Base-by-base conservation (phyloP, 1,140 invertebrate genomes). In the Polypedilum vanderplanki region DNA sequence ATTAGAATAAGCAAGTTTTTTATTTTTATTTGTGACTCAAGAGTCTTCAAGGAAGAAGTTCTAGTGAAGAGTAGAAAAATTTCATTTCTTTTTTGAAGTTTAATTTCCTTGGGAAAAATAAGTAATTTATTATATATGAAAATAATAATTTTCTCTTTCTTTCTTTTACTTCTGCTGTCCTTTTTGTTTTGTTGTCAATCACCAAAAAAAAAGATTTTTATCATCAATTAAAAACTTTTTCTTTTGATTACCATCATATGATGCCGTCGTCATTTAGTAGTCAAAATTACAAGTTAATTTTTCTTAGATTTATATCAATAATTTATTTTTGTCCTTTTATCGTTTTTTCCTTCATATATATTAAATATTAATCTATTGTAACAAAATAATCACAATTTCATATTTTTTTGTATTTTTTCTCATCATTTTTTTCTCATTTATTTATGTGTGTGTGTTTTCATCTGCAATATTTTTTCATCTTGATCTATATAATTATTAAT, bases 331-430 rank as follows among this genome's bases (percentile, higher is more conserved):
- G 33, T 74, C 33, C 41, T 57, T 57, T 74, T 24, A 41, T 74
- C 20, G 33, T 74, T 74, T 41, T 74, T 57, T 33, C 24, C 40
- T 57, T 18, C 33, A 41, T 74, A 40, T 41, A 40, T 41, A 41
- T 74, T 74, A 74, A 74, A 74, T 74, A 74, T 41, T 74, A 41
- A 57, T 74, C 40, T 70, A 70, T 70, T 74, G 40, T 74, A 74
- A 40, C 40, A 40, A 80, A 80, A 80, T 80, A 80, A 80, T 80
- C 80, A 80, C 80, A 80, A 80, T 80, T 80, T 80, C 78, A 79
- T 80, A 80, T 73, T 67, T 64, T 17, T 65, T 67, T 75, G 7
- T 75, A 40, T 18, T 57, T 17, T 46, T 18, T 22, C 24, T 22
- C 24, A 17, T 74, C 40, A 15, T 57, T 46, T n/a, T 74, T 74